Evolutionary conservation across 1,140 invertebrate species (phyloP).

Genomic region (Drosophila serrata): DNA sequence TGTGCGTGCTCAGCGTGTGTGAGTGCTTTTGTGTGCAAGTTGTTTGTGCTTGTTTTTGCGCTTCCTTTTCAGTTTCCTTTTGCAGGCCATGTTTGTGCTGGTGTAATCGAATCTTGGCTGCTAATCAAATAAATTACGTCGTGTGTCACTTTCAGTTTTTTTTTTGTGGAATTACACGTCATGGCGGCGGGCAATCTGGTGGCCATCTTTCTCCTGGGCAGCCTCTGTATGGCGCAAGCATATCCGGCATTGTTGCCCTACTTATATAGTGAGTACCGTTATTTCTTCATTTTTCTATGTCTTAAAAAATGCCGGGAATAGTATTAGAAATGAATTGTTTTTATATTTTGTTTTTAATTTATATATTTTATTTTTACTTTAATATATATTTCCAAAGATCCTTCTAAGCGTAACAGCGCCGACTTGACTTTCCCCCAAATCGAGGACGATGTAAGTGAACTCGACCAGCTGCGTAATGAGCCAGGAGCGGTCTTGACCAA

Average conservation of each 20-base stretch:
- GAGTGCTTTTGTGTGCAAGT: conserved; percentile 18
- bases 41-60: conserved; percentile 44
- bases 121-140: conserved; percentile 67
- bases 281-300: background rate
- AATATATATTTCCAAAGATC: conserved; percentile 30
- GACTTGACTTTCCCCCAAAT: conserved; percentile 60
- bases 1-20: conserved; percentile 5
- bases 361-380: background rate
- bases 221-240: conserved; percentile 62
- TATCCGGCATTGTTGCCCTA: conserved; percentile 73
- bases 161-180: conserved; percentile 31
- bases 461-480: conserved; percentile 70
- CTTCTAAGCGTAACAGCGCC: conserved; percentile 44
- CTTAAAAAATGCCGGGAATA: background rate
- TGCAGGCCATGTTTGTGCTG: conserved; percentile 21
- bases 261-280: conserved; percentile 64
- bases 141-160: conserved; percentile 64
- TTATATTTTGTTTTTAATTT: background rate
- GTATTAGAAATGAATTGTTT: background rate
- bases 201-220: conserved; percentile 59
- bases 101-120: conserved; percentile 64
- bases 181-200: conserved; percentile 63
- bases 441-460: conserved; percentile 79
- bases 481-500: conserved; percentile 38
- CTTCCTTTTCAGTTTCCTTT: conserved; percentile 24